A percentile compares a stretch with the other conserved stretches of the same genome.
These are phyloP conservation scores for Drosophila stalkeri DNA, from an alignment of 2,888 invertebrate genomes.

Conservation along the genomic window DNA sequence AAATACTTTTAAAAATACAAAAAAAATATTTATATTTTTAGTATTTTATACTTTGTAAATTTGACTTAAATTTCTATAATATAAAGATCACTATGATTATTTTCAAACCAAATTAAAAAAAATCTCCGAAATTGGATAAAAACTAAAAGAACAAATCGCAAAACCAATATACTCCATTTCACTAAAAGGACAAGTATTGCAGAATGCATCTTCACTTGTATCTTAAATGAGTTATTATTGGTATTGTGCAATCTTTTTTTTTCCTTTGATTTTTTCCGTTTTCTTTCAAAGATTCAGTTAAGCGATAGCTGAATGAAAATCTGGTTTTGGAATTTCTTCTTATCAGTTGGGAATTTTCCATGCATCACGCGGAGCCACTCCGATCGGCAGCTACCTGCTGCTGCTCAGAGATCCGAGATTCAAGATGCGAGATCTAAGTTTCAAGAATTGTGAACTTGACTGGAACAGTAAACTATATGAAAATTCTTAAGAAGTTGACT, in stretches of 20 bases:
- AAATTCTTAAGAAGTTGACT: too few relatives aligned
- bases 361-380: not conserved
- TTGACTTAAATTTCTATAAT: too few relatives aligned
- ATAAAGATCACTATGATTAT: too few relatives aligned
- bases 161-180: not conserved
- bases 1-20: too few relatives aligned
- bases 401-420: not conserved
- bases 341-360: constrained; percentile 52
- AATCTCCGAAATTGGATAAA: too few relatives aligned
- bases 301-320: constrained; percentile 17
- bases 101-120: too few relatives aligned
- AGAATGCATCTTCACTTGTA: not conserved
- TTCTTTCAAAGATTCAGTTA: constrained; percentile 15
- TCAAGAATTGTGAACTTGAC: too few relatives aligned
- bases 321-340: constrained; percentile 31
- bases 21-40: too few relatives aligned
- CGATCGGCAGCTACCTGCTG: constrained; percentile 22
- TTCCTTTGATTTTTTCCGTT: constrained; percentile 1
- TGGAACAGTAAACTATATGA: not conserved
- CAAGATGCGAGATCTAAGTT: too few relatives aligned
- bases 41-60: too few relatives aligned
- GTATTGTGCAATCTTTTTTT: constrained; percentile 25
- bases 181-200: not conserved
- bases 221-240: constrained; percentile 2
- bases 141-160: too few relatives aligned